Evolutionary conservation across 2,888 invertebrate species (phyloP).

Genomic region (Brenthis hecate): DNA sequence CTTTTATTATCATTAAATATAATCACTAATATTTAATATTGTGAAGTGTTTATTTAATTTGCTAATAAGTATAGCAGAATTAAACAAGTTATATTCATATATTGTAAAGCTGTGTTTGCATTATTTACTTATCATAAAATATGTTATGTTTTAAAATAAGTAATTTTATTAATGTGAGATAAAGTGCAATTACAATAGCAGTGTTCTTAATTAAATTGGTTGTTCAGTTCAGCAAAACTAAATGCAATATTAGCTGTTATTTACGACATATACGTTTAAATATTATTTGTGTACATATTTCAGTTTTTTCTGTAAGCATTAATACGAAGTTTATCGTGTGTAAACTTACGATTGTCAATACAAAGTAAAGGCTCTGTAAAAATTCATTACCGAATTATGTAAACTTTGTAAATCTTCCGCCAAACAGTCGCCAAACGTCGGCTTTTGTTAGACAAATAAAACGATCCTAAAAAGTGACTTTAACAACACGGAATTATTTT

Average conservation of each 20-base stretch:
- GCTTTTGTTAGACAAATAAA: not conserved
- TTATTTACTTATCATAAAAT: constrained; percentile 1
- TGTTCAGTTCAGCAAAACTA: constrained; percentile 18
- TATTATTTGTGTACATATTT: constrained; percentile 18
- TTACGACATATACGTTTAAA: constrained; percentile 17
- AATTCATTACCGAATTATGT: constrained; percentile 16
- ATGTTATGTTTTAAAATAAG: constrained; percentile 42
- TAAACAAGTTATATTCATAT: not conserved
- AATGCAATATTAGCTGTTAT: constrained; percentile 23
- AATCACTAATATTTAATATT: not conserved
- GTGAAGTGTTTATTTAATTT: constrained; percentile 1
- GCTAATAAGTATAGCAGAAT: constrained; percentile 10
- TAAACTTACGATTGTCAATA: constrained; percentile 46
- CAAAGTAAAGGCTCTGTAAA: constrained; percentile 42
- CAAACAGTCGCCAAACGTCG: not conserved
- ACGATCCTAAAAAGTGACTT: not conserved
- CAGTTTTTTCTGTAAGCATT: constrained; percentile 16
- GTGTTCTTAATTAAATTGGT: constrained; percentile 20
- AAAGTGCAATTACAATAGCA: constrained; percentile 11
- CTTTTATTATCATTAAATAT: constrained; percentile 1
- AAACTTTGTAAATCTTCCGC: not conserved
- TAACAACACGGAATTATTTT: not conserved
- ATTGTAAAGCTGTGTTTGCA: constrained; percentile 4
- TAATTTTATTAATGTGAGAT: constrained; percentile 42
- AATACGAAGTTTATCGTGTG: constrained; percentile 25